Evolutionary conservation across 2,113 vertebrate species (phyloP).

Genomic region (Rhinogobius similis): DNA sequence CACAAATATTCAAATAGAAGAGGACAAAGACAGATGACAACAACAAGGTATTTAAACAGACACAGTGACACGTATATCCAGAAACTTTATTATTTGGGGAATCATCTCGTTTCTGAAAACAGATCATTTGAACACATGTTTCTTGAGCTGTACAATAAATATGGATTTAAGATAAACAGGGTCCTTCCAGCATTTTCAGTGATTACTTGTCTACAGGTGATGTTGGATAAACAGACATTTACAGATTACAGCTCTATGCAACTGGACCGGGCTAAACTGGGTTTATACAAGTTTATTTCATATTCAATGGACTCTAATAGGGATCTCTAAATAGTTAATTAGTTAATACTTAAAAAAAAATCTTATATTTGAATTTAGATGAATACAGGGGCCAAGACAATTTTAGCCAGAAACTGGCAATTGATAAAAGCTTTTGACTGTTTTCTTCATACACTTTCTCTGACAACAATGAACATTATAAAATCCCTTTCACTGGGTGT

Average conservation of each 20-base stretch:
- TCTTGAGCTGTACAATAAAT: constrained; percentile 37
- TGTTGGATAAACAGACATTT: constrained; percentile 23
- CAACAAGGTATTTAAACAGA: background rate
- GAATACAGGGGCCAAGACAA: background rate
- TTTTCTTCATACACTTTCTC: constrained; percentile 2
- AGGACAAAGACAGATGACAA: background rate
- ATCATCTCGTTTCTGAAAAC: constrained; percentile 10
- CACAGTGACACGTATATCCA: constrained; percentile 15
- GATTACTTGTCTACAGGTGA: constrained; percentile 21
- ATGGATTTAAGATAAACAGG: constrained; percentile 17
- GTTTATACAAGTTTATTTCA: background rate
- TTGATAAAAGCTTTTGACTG: constrained; percentile 2
- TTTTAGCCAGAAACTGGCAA: background rate
- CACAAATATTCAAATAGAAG: background rate
- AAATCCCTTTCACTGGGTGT: constrained; percentile 74
- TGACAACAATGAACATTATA: constrained; percentile 42
- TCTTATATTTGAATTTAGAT: background rate
- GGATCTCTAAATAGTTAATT: background rate
- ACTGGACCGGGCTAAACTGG: background rate
- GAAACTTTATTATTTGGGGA: constrained; percentile 55
- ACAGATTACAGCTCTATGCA: constrained; percentile 11
- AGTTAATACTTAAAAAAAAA: no score
- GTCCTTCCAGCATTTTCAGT: constrained; percentile 15
- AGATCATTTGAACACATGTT: background rate
- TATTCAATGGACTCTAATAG: background rate